These are phyloP conservation scores for Henricia sp. DNA, from an alignment of 53 echinoderm and acorn worm genomes.

Conservation along the genomic window DNA sequence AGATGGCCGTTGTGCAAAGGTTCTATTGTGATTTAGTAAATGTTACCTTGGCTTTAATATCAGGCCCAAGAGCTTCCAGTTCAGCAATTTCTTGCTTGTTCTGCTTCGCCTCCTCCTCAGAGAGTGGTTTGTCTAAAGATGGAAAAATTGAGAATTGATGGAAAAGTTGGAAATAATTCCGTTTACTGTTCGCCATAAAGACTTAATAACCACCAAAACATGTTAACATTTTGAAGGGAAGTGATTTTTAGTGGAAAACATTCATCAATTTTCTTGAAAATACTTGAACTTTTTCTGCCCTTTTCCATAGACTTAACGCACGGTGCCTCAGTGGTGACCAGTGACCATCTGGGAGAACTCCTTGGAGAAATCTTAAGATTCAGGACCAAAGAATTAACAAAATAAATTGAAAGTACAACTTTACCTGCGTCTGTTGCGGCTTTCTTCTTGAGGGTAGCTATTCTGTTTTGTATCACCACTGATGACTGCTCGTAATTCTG, in stretches of 20 bases:
- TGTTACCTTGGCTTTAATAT: conserved; percentile 89
- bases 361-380: too few species aligned
- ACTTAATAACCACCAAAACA: too few species aligned
- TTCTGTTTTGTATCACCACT: conserved; percentile 78
- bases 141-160: conserved; percentile 1
- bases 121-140: conserved; percentile 64
- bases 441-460: conserved; percentile 66
- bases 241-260: too few species aligned
- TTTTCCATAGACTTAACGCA: too few species aligned
- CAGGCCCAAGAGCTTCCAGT: conserved; percentile 83
- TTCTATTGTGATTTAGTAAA: too few species aligned
- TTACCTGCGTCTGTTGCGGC: conserved; percentile 55
- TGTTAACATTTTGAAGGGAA: too few species aligned
- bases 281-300: too few species aligned
- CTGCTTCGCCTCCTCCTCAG: conserved; percentile 53
- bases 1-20: too few species aligned
- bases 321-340: too few species aligned
- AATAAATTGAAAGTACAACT: not conserved
- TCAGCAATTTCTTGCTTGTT: conserved; percentile 83
- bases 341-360: too few species aligned
- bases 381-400: not conserved
- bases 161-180: not conserved
- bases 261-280: too few species aligned
- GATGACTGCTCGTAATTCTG: conserved; percentile 78
- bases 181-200: too few species aligned